Conservation (phyloP, 2,888 invertebrate species). For the Dasysyrphus albostriatus region DNA sequence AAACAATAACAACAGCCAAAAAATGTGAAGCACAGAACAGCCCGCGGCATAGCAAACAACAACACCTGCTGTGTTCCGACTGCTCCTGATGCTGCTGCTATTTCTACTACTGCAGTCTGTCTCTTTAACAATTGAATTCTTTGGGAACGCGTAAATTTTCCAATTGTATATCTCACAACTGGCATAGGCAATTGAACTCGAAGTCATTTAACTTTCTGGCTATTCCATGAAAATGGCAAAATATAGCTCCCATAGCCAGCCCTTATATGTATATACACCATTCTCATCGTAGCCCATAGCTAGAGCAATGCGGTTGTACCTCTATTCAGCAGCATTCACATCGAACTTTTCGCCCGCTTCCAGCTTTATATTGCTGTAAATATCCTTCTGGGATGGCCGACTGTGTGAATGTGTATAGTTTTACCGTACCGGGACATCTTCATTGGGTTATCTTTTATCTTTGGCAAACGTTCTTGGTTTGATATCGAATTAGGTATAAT, state of each 20-base stretch:
- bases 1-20: constrained; percentile 53
- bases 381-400: constrained; percentile 25
- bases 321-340: constrained; percentile 32
- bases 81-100: constrained; percentile 24
- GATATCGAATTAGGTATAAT: constrained; percentile 76
- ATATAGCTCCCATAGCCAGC: constrained; percentile 29
- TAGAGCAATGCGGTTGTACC: constrained; percentile 38
- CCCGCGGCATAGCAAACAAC: constrained; percentile 59
- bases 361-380: constrained; percentile 29
- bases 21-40: constrained; percentile 34
- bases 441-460: constrained; percentile 73
- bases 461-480: constrained; percentile 73
- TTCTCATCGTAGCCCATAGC: neutral
- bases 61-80: constrained; percentile 37
- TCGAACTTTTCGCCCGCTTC: constrained; percentile 56
- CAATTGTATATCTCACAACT: constrained; percentile 72
- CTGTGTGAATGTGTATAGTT: neutral
- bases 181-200: constrained; percentile 73
- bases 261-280: neutral
- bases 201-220: constrained; percentile 73
- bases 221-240: constrained; percentile 48
- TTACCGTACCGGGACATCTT: constrained; percentile 50
- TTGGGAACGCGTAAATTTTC: constrained; percentile 71
- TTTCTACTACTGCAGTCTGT: constrained; percentile 18
- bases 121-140: constrained; percentile 70